Conservation (phyloP, 2,797 vertebrate species). For the Prionace glauca region DNA sequence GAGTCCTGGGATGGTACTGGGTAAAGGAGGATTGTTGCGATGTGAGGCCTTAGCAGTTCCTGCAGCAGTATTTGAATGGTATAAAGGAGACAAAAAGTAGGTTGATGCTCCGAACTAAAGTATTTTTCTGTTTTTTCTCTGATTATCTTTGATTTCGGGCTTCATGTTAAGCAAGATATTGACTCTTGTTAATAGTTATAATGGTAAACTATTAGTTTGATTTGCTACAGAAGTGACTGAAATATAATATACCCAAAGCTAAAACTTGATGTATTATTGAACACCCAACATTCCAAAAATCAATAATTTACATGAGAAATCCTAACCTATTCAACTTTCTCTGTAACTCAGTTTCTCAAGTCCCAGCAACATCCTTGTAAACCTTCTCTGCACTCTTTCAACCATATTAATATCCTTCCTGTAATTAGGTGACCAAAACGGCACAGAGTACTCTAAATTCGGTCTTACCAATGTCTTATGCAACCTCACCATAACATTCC, state of each 20-base stretch:
- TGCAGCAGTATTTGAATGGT: conserved; percentile 86
- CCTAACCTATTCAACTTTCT: no score
- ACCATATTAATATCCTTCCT: no score
- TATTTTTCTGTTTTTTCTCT: background rate
- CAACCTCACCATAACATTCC: no score
- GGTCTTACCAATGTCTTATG: no score
- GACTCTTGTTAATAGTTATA: background rate
- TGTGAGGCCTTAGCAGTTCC: conserved; percentile 93
- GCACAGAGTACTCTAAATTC: no score
- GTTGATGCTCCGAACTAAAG: conserved; percentile 44
- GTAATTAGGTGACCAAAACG: no score
- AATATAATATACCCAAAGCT: background rate
- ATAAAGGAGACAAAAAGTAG: conserved; percentile 96
- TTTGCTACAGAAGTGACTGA: background rate
- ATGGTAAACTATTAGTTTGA: background rate
- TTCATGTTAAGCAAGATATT: background rate
- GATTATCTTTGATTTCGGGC: background rate
- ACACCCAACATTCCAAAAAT: background rate
- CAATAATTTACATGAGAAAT: background rate
- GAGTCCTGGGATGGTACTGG: conserved; percentile 74
- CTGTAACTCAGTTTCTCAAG: no score
- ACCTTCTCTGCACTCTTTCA: no score
- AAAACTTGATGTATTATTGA: background rate
- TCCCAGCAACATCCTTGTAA: no score
- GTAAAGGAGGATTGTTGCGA: conserved; percentile 80